Conservation (phyloP, 2,113 vertebrate species). For the Aptenodytes forsteri region DNA sequence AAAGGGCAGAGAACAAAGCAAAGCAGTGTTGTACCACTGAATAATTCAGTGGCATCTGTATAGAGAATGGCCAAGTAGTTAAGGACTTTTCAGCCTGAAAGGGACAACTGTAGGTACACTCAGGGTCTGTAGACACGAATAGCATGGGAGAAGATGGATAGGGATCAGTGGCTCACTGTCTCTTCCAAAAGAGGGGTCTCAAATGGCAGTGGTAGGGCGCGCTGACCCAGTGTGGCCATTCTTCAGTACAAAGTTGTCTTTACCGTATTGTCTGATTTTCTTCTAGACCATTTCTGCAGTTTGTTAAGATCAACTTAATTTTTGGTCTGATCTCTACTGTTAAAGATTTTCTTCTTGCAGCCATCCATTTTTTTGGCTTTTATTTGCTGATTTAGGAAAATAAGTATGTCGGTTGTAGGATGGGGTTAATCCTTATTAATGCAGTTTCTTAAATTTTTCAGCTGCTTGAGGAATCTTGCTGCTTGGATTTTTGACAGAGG, state of each 20-base stretch:
- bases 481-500: constrained; percentile 41
- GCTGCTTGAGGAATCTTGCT: constrained; percentile 24
- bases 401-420: not conserved
- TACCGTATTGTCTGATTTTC: not conserved
- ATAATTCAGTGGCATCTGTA: not conserved
- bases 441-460: not conserved
- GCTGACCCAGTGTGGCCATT: not conserved
- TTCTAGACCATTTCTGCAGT: not conserved
- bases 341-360: not conserved
- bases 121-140: not conserved
- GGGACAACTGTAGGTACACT: not conserved
- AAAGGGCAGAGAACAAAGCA: not conserved
- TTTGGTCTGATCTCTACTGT: not conserved
- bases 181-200: not conserved
- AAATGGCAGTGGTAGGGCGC: not conserved
- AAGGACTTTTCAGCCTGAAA: not conserved
- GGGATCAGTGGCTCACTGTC: not conserved
- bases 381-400: not conserved
- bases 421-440: constrained; percentile 38
- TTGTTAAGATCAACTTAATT: not conserved
- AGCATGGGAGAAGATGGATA: not conserved
- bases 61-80: not conserved
- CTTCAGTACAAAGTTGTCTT: not conserved
- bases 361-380: not conserved
- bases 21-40: not conserved